Conservation (phyloP, 2,888 invertebrate species). For the Drosophila suboccidentalis region DNA sequence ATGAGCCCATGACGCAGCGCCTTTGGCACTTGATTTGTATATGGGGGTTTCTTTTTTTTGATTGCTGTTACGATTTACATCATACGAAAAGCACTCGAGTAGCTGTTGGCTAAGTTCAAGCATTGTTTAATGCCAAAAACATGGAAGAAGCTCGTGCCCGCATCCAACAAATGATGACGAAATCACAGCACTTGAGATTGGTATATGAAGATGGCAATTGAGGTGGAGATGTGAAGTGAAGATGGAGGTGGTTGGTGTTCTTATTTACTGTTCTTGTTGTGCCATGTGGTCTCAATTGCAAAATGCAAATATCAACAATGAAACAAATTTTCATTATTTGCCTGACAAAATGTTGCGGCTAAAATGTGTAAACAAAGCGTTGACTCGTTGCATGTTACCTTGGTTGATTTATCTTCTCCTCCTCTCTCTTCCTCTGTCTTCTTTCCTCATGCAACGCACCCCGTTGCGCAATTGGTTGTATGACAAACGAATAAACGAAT, state of each 20-base stretch:
- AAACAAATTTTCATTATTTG: conserved; percentile 73
- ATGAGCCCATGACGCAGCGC: conserved; percentile 70
- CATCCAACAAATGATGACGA: conserved; percentile 52
- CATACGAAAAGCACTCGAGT: conserved; percentile 50
- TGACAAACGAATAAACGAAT: neutral
- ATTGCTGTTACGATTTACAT: conserved; percentile 63
- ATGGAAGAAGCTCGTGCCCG: conserved; percentile 51
- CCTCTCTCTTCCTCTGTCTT: neutral
- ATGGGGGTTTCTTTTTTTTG: conserved; percentile 13
- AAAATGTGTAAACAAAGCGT: conserved; percentile 66
- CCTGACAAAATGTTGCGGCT: conserved; percentile 73
- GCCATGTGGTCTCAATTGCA: conserved; percentile 62
- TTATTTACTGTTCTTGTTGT: conserved; percentile 8
- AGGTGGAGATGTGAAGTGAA: conserved; percentile 1
- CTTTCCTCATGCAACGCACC: neutral
- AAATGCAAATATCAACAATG: conserved; percentile 77
- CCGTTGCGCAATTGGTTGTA: conserved; percentile 45
- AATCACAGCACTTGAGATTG: conserved; percentile 49
- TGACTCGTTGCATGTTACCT: conserved; percentile 54
- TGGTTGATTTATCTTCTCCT: conserved; percentile 26
- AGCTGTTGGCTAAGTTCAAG: conserved; percentile 66
- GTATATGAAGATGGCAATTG: conserved; percentile 19
- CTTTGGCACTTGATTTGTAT: conserved; percentile 34
- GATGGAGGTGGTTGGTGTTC: conserved; percentile 3
- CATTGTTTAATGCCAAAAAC: conserved; percentile 60